Base-by-base conservation (phyloP, 2,113 vertebrate genomes). In the Lamprotornis superbus region DNA sequence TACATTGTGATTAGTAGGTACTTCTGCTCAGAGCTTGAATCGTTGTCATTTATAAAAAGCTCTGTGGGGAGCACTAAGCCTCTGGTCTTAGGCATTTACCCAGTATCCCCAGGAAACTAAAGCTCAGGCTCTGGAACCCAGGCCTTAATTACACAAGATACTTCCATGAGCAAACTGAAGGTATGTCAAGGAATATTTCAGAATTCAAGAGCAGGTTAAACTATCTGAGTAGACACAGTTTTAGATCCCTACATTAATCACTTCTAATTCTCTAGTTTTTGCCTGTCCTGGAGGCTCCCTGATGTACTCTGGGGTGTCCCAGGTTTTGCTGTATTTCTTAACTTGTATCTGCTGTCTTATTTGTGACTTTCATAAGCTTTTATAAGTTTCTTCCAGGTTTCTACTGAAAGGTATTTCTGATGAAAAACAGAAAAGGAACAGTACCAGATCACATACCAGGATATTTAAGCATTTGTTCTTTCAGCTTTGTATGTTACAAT, bases 171-270 rank as follows among this genome's bases (percentile, higher is more conserved):
- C 65, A 92, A 92, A 90, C 42, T 47, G 50, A 70, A 86, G 75
- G 75, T 94, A 88, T 46, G 57, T 88, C 92, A 92, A 90, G 71
- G 88, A 94, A 90, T 90, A 83, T 93, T 88, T 95, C 73, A 93
- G 90, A 77, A 55, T 88, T 86, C 37, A 88, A 77, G 71, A 96
- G 50, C 46, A 92, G 39, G 60, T 90, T 70, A 59, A 83, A 60
- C 46, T 67, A 69, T 90, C 63, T 42, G 71, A 90, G 42, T 13
- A 94, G 90, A 74, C 83, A 61, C 20, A 39, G 71, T 52, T 93
- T 95, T 76, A 60, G 86, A 68, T 84, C 73, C 50, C 71, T n/a
- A 33, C 55, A 18, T 92, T 94, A 81, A 93, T 79, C 52, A 20
- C 8, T 61, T 89, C 37, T 94, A 73, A 57, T 92, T 93, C 84